Conservation (phyloP, 30 jellyfish, hydroid and myxozoan genomes). For the Turritopsis dohrnii region DNA sequence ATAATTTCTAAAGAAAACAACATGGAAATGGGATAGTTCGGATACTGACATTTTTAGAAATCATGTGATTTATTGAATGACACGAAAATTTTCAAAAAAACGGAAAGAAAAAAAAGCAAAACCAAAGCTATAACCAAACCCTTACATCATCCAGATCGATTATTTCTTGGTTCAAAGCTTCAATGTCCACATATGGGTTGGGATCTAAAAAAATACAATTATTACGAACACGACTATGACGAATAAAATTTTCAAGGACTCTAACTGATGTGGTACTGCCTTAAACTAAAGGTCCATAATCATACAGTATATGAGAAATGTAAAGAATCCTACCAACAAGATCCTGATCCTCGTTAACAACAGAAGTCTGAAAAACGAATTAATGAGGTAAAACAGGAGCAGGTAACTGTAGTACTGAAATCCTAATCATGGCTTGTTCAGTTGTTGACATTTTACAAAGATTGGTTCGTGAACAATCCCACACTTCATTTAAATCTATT, state of each 20-base stretch:
- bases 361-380: neutral
- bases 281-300: neutral
- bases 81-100: neutral
- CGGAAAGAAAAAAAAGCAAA: neutral
- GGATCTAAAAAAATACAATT: slow-evolving; percentile 47
- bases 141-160: slow-evolving; percentile 80
- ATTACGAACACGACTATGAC: neutral
- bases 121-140: neutral
- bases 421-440: no score
- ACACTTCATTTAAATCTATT: no score
- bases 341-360: slow-evolving; percentile 43
- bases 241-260: neutral
- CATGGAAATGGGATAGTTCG: neutral
- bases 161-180: slow-evolving; percentile 49
- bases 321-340: slow-evolving; percentile 40
- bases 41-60: neutral
- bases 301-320: neutral
- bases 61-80: no score
- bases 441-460: no score
- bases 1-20: slow-evolving; percentile 49
- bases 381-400: no score
- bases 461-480: no score
- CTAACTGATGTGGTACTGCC: no score
- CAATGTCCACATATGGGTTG: slow-evolving; percentile 52
- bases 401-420: no score